Percentiles rank a stretch among this genome's conserved stretches.
Evolutionary conservation across 2,797 vertebrate species (phyloP).

Genomic region (Pangasius macronema): DNA sequence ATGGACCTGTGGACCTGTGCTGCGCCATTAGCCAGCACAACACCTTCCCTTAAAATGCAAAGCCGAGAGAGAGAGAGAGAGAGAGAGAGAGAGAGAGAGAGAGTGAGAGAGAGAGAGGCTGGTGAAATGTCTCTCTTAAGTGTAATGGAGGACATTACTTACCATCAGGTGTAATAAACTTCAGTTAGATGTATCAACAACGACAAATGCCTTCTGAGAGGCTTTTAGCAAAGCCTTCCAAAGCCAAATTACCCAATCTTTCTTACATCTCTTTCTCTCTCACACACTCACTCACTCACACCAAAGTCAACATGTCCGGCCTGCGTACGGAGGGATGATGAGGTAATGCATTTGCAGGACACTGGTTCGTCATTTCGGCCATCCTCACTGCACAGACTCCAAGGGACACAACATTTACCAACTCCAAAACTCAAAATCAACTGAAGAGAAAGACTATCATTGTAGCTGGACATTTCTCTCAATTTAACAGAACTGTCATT

Average conservation of each 20-base stretch:
- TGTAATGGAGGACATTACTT: conserved; percentile 56
- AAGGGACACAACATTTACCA: background rate
- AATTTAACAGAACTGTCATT: background rate
- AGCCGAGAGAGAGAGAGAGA: conserved; percentile 22
- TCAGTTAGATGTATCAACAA: conserved; percentile 54
- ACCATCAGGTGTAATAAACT: conserved; percentile 56
- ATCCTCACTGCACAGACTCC: background rate
- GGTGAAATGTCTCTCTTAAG: conserved; percentile 53
- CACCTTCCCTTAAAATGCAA: conserved; percentile 33
- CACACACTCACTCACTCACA: conserved; percentile 19
- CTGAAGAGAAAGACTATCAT: background rate
- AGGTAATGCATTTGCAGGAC: conserved; percentile 14
- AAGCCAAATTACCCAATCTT: conserved; percentile 36
- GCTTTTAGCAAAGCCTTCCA: conserved; percentile 55
- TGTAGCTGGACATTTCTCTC: background rate
- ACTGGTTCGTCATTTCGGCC: conserved; percentile 2
- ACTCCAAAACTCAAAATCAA: background rate
- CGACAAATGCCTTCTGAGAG: conserved; percentile 52
- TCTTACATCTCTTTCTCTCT: conserved; percentile 35
- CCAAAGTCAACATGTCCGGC: conserved; percentile 42
- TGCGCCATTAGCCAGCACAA: conserved; percentile 26
- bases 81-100: background rate
- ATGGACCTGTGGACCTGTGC: conserved; percentile 1
- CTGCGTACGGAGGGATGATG: conserved; percentile 2
- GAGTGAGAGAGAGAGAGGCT: background rate